phyloP scores from a whole-genome alignment of 2,113 vertebrate genomes.

The Cyprinus carpio region DNA sequence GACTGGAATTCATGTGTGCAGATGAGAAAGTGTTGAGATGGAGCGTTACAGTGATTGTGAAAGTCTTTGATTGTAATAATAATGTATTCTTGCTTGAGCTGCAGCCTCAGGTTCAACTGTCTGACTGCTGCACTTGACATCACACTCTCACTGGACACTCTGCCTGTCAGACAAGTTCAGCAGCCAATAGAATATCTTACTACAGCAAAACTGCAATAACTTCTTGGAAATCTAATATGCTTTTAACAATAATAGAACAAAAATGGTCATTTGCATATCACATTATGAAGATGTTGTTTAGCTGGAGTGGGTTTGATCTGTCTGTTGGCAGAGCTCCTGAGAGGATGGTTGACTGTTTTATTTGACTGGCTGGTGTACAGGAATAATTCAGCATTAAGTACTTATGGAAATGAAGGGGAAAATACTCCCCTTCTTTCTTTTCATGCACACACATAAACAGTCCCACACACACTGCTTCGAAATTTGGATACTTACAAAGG shows the following conservation, averaged over 20 bases:
- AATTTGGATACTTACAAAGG: neutral
- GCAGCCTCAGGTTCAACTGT: neutral
- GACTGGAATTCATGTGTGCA: conserved; percentile 13
- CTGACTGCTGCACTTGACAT: neutral
- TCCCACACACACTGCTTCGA: neutral
- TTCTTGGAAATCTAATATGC: neutral
- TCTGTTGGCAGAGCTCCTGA: conserved; percentile 18
- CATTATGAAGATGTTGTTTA: conserved; percentile 18
- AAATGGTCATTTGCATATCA: neutral
- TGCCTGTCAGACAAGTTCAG: neutral
- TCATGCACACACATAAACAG: conserved; percentile 12
- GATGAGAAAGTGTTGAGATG: neutral
- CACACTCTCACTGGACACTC: neutral
- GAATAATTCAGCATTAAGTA: conserved; percentile 18
- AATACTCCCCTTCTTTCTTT: neutral
- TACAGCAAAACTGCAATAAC: neutral
- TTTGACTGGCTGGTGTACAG: neutral
- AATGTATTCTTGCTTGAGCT: conserved; percentile 20
- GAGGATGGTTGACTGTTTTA: neutral
- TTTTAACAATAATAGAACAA: neutral
- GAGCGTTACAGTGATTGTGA: neutral
- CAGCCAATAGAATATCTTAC: neutral
- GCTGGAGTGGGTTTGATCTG: neutral
- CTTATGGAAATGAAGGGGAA: conserved; percentile 24
- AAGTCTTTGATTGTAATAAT: neutral